Evolutionary conservation across 2,797 vertebrate genomes (phyloP).

Genomic region (Centropyge bicolor): DNA sequence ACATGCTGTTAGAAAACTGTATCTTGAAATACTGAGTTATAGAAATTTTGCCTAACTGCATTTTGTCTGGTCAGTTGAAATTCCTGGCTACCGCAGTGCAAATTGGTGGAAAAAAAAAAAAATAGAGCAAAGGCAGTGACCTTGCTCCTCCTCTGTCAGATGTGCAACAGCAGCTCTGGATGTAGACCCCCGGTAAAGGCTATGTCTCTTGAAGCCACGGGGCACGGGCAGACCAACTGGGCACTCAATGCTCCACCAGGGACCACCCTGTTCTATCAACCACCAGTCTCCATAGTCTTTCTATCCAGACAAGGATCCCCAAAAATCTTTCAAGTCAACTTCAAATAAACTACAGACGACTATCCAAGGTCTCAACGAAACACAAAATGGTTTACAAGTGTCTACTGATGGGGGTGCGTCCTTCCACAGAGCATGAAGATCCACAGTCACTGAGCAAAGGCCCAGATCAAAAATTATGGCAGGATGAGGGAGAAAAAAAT

Average conservation of each 20-base stretch:
- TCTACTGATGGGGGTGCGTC: conserved; percentile 10
- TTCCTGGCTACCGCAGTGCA: not conserved
- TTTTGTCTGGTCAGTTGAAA: conserved; percentile 10
- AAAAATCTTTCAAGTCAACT: conserved; percentile 2
- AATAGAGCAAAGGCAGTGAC: not conserved
- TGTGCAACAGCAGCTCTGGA: conserved; percentile 5
- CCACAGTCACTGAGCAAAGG: conserved; percentile 64
- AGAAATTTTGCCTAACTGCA: not conserved
- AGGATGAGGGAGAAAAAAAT: conserved; percentile 48
- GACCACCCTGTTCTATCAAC: not conserved
- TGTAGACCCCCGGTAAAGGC: conserved; percentile 27
- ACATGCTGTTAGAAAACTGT: not conserved
- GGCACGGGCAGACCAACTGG: not conserved
- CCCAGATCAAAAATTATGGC: conserved; percentile 49
- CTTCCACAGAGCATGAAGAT: conserved; percentile 51
- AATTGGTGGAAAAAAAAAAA: not conserved
- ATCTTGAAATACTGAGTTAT: not conserved
- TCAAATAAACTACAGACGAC: conserved; percentile 26
- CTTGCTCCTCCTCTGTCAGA: conserved; percentile 16
- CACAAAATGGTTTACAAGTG: not conserved
- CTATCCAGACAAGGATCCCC: not conserved
- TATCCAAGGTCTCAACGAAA: not conserved
- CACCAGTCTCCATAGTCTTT: not conserved
- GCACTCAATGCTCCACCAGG: conserved; percentile 17
- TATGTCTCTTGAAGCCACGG: not conserved